Conservation (phyloP, 2,113 vertebrate genomes). For the Sprattus sprattus region DNA sequence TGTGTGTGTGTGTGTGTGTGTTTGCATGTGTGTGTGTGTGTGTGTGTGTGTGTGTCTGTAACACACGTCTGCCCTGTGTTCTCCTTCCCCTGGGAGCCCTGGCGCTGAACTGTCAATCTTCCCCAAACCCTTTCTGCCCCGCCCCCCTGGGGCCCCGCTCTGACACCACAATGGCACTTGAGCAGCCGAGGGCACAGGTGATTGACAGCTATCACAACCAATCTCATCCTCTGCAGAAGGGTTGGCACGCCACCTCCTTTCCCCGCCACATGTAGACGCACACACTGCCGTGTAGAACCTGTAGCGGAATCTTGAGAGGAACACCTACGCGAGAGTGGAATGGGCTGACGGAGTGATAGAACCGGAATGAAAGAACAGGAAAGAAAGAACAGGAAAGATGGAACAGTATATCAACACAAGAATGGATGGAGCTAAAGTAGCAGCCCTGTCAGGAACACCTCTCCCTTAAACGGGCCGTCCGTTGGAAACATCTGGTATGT, state of each 20-base stretch:
- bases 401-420: background rate
- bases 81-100: background rate
- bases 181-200: slow-evolving; percentile 32
- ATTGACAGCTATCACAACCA: slow-evolving; percentile 57
- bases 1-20: no score
- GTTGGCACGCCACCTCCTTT: slow-evolving; percentile 28
- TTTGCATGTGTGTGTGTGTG: no score
- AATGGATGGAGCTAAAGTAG: background rate
- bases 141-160: background rate
- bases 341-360: background rate
- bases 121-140: slow-evolving; percentile 17
- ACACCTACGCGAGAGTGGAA: background rate
- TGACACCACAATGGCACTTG: slow-evolving; percentile 22
- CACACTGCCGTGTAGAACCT: background rate
- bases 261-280: background rate
- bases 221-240: slow-evolving; percentile 35
- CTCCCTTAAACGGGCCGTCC: background rate
- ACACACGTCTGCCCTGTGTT: background rate
- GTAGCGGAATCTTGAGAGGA: background rate
- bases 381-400: background rate
- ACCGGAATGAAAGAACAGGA: background rate
- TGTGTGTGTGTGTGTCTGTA: background rate
- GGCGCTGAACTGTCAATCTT: slow-evolving; percentile 21
- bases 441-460: background rate
- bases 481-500: background rate